A percentile compares a stretch with the other conserved stretches of the same genome.
Evolutionary conservation across 2,888 invertebrate species (phyloP).

Genomic region (Meteorus cinctellus): DNA sequence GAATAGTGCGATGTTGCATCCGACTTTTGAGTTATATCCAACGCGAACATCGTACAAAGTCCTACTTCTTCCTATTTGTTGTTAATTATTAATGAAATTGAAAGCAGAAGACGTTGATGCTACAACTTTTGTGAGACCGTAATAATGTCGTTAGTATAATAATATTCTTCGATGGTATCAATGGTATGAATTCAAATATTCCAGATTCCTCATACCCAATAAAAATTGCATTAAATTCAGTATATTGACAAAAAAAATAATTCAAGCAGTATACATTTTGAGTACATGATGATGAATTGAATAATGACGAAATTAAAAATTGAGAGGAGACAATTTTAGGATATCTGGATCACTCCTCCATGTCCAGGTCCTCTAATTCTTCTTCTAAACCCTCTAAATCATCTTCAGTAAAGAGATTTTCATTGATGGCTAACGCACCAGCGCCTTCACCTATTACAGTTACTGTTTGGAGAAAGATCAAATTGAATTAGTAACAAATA

Average conservation of each 20-base stretch:
- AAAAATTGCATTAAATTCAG: conserved; percentile 34
- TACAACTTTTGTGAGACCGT: too few species aligned
- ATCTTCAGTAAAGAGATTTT: conserved; percentile 92
- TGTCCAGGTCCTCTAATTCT: conserved; percentile 86
- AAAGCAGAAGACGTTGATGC: too few species aligned
- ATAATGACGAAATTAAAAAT: conserved; percentile 44
- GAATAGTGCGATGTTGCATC: too few species aligned
- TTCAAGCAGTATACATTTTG: conserved; percentile 49
- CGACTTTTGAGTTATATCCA: too few species aligned
- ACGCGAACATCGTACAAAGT: too few species aligned
- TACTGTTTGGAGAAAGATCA: conserved; percentile 47
- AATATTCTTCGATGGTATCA: too few species aligned
- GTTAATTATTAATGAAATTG: too few species aligned
- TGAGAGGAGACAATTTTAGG: conserved; percentile 54
- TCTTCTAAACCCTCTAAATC: conserved; percentile 87
- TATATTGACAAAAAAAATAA: conserved; percentile 44
- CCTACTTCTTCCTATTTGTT: too few species aligned
- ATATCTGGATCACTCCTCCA: conserved; percentile 77
- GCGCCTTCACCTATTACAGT: conserved; percentile 71
- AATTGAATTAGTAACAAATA: neutral
- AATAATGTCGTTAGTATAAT: too few species aligned
- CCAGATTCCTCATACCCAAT: too few species aligned
- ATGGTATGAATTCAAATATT: too few species aligned
- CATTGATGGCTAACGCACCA: conserved; percentile 88
- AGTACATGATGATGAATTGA: conserved; percentile 31